Percentiles rank a stretch among this genome's conserved stretches.
phyloP scores from a whole-genome alignment of 2,888 invertebrate genomes.

The Pterobdella sp. region DNA sequence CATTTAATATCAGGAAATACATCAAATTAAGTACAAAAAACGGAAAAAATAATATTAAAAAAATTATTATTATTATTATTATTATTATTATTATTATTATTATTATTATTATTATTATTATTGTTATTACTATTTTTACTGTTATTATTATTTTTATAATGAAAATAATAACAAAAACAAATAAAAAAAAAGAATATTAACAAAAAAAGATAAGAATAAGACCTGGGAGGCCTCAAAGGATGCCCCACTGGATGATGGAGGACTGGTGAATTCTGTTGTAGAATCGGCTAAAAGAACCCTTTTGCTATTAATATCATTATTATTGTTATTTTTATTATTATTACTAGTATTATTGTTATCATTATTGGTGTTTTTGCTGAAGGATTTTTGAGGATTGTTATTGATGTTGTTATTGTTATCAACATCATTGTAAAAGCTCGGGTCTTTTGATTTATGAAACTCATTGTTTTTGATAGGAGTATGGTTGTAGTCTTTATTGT shows the following conservation, averaged over 20 bases:
- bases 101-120: not conserved
- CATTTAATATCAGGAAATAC: no score
- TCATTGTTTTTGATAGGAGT: not conserved
- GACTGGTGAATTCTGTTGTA: constrained; percentile 29
- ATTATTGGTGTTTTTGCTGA: not conserved
- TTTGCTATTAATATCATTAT: not conserved
- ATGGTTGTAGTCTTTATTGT: not conserved
- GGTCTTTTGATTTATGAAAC: no score
- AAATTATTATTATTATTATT: not conserved
- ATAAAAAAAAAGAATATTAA: no score
- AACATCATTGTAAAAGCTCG: not conserved
- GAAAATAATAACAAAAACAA: not conserved
- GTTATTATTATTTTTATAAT: not conserved
- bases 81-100: not conserved
- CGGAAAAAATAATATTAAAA: no score
- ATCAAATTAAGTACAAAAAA: no score
- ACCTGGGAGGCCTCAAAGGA: no score
- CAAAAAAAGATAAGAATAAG: no score
- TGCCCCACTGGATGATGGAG: constrained; percentile 19
- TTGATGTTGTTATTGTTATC: not conserved
- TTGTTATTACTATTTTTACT: not conserved
- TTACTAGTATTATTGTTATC: not conserved
- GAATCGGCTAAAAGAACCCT: constrained; percentile 30
- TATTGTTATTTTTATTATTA: not conserved
- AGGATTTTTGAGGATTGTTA: not conserved